Conservation (phyloP, 2,888 invertebrate genomes). For the Lapara coniferarum region DNA sequence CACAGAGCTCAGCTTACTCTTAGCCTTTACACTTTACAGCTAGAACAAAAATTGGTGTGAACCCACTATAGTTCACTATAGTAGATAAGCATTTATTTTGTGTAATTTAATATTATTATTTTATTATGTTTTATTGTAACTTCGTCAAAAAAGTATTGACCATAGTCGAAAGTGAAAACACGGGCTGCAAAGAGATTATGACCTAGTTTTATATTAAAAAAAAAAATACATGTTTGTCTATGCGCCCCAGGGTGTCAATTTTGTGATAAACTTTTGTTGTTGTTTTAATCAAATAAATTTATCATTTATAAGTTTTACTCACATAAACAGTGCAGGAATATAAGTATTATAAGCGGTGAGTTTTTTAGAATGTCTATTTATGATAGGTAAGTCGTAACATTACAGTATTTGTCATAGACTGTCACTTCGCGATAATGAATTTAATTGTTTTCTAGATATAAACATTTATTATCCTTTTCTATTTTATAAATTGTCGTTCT, state of each 20-base stretch:
- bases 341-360: slow-evolving; percentile 26
- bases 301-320: slow-evolving; percentile 1
- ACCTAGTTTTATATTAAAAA: slow-evolving; percentile 35
- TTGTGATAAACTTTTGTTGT: slow-evolving; percentile 37
- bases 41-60: too few relatives aligned
- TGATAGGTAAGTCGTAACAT: not conserved
- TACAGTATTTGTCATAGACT: slow-evolving; percentile 2
- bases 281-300: slow-evolving; percentile 10
- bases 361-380: not conserved
- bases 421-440: slow-evolving; percentile 10
- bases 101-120: too few relatives aligned
- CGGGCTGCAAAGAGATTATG: slow-evolving; percentile 5
- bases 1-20: too few relatives aligned
- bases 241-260: slow-evolving; percentile 60
- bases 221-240: slow-evolving; percentile 48
- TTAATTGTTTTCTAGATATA: slow-evolving; percentile 12
- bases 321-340: slow-evolving; percentile 20
- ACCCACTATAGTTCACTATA: too few relatives aligned
- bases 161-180: slow-evolving; percentile 1
- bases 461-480: not conserved
- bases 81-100: too few relatives aligned
- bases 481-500: not conserved
- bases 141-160: not conserved
- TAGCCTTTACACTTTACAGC: too few relatives aligned
- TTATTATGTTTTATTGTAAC: too few relatives aligned